Evolutionary conservation across 2,113 vertebrate species (phyloP).

Genomic region (Elephantulus edwardii): DNA sequence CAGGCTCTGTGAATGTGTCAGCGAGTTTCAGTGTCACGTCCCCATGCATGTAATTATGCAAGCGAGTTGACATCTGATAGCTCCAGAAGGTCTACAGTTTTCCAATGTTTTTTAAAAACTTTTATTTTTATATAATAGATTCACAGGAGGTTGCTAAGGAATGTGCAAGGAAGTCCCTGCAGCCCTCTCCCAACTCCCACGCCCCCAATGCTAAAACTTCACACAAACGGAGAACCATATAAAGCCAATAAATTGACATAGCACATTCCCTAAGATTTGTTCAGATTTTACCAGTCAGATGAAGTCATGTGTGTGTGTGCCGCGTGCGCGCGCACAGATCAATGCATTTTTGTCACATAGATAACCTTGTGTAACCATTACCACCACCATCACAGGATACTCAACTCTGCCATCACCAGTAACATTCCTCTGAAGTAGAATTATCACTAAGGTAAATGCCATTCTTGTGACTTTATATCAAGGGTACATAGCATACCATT

Average conservation of each 20-base stretch:
- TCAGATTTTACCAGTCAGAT: not conserved
- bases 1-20: not conserved
- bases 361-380: not conserved
- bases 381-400: not conserved
- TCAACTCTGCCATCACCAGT: not conserved
- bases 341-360: not conserved
- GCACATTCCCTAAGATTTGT: not conserved
- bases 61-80: not conserved
- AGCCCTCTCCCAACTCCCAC: not conserved
- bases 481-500: no score
- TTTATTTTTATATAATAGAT: conserved; percentile 25
- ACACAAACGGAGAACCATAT: not conserved
- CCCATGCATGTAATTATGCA: not conserved
- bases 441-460: not conserved
- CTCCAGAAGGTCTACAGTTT: not conserved
- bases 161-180: not conserved
- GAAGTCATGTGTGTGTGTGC: not conserved
- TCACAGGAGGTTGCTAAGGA: not conserved
- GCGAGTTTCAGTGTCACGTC: not conserved
- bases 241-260: not conserved
- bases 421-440: not conserved
- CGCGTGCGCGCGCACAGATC: not conserved
- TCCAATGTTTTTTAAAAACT: not conserved
- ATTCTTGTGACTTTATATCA: not conserved
- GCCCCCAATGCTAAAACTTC: no score